A percentile compares a stretch with the other conserved stretches of the same genome.
Evolutionary conservation across 2,113 vertebrate species (phyloP).

Genomic region (Otolemur garnettii): DNA sequence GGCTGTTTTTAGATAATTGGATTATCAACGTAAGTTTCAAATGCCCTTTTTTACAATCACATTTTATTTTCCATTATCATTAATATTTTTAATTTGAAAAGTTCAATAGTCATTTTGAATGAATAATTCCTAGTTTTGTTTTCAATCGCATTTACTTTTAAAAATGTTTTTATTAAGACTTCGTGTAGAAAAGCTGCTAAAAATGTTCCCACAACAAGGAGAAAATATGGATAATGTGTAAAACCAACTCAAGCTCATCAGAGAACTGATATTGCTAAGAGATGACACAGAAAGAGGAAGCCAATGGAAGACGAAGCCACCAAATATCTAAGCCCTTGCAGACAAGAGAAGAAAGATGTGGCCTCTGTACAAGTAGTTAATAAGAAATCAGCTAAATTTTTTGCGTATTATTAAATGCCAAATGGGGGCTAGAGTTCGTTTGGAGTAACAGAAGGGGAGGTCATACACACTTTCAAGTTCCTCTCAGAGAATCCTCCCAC

Average conservation of each 20-base stretch:
- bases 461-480: neutral
- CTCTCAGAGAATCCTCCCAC: neutral
- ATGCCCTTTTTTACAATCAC: neutral
- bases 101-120: neutral
- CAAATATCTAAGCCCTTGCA: neutral
- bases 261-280: neutral
- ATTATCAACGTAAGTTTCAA: slow-evolving; percentile 24
- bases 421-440: neutral
- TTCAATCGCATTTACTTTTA: neutral
- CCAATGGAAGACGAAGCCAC: neutral
- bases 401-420: neutral
- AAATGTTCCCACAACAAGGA: neutral
- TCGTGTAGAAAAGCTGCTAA: neutral
- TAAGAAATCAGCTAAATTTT: neutral
- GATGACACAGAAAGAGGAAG: neutral
- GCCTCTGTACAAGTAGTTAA: neutral
- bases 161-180: neutral
- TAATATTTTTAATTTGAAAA: slow-evolving; percentile 31
- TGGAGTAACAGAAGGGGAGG: neutral
- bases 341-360: neutral
- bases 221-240: neutral
- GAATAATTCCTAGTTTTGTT: slow-evolving; percentile 35
- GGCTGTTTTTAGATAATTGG: slow-evolving; percentile 36
- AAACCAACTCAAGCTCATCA: neutral
- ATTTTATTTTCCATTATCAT: neutral